These are phyloP conservation scores for Pterocles burchelli DNA, from an alignment of 2,113 vertebrate species.

Conservation along the genomic window DNA sequence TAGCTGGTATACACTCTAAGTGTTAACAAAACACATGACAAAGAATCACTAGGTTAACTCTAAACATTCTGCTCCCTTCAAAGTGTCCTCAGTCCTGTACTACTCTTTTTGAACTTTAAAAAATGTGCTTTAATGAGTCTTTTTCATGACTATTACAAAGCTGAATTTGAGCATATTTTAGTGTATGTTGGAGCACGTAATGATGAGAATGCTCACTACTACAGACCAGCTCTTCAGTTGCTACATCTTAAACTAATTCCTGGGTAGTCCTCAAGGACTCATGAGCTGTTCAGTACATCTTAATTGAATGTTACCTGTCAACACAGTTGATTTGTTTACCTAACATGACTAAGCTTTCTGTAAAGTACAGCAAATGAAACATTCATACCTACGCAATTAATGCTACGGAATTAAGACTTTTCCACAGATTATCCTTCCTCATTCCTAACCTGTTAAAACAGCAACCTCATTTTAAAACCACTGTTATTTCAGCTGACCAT, in stretches of 20 bases:
- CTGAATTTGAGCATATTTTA: not conserved
- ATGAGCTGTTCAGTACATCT: not conserved
- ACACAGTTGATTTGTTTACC: not conserved
- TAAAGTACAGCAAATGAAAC: not conserved
- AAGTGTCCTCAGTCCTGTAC: not conserved
- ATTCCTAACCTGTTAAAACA: not conserved
- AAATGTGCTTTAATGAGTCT: not conserved
- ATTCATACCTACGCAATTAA: not conserved
- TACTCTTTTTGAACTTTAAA: not conserved
- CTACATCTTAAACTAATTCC: not conserved
- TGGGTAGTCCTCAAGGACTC: not conserved
- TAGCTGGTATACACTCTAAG: not conserved
- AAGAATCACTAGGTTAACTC: not conserved
- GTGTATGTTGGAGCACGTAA: not conserved
- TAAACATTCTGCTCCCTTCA: not conserved
- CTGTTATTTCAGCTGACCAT: not conserved
- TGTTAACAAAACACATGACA: not conserved
- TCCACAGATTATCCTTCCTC: not conserved
- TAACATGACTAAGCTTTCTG: not conserved
- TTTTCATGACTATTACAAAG: not conserved
- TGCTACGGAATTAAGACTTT: not conserved
- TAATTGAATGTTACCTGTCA: not conserved
- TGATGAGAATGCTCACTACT: not conserved
- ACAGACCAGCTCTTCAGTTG: not conserved
- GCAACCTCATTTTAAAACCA: not conserved